Evolutionary conservation across 2,888 invertebrate species (phyloP).

Genomic region (Drosophila subquinaria): DNA sequence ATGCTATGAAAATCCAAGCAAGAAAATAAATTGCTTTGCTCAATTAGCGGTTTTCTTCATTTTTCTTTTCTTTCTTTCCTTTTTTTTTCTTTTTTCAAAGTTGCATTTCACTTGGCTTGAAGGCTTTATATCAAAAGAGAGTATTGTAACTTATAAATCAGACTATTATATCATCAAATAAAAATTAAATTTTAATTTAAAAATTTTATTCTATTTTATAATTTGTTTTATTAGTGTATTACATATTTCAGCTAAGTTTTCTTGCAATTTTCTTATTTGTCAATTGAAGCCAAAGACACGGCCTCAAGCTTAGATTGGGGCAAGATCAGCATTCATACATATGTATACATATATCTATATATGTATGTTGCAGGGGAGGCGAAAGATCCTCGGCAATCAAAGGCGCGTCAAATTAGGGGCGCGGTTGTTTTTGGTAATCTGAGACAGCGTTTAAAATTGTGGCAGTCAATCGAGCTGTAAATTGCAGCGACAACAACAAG

Average conservation of each 20-base stretch:
- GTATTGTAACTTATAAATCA: no score
- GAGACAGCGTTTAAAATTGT: conserved; percentile 62
- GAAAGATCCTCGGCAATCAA: conserved; percentile 5
- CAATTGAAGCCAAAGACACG: conserved; percentile 5
- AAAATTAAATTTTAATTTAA: no score
- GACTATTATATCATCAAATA: no score
- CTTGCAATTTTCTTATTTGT: background rate
- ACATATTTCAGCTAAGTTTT: background rate
- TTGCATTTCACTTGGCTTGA: conserved; percentile 50
- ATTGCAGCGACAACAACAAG: conserved; percentile 43
- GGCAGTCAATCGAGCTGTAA: conserved; percentile 75
- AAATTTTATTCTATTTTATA: no score
- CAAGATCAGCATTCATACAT: conserved; percentile 9
- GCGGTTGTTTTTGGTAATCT: conserved; percentile 47
- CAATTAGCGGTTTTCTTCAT: conserved; percentile 64
- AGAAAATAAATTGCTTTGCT: conserved; percentile 72
- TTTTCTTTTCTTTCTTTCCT: no score
- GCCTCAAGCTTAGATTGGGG: conserved; percentile 8
- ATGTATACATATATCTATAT: no score
- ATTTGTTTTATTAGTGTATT: no score
- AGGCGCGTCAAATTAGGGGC: background rate
- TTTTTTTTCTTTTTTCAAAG: conserved; percentile 18
- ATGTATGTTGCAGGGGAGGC: background rate
- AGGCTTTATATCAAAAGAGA: conserved; percentile 4
- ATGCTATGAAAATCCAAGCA: conserved; percentile 23